A percentile compares a stretch with the other conserved stretches of the same genome.
phyloP scores from a whole-genome alignment of 2,797 vertebrate species.

The Leontopithecus rosalia region DNA sequence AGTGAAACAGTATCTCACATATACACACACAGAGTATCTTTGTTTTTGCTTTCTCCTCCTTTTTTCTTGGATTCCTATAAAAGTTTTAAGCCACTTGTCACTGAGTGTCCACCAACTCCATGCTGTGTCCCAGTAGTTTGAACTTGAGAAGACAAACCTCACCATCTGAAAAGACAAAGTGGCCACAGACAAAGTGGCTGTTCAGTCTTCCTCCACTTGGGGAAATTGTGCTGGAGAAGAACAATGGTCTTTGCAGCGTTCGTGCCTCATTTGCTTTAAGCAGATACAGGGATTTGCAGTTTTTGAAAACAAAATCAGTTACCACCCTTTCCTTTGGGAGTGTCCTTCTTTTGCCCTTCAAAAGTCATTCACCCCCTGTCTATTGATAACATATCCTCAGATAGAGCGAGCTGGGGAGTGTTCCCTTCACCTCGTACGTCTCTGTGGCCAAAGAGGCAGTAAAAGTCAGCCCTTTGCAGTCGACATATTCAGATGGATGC shows the following conservation, averaged over 20 bases:
- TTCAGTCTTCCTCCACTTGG: neutral
- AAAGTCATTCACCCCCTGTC: neutral
- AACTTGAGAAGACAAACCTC: conserved; percentile 59
- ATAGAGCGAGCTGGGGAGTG: neutral
- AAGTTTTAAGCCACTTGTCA: conserved; percentile 69
- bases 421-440: neutral
- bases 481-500: neutral
- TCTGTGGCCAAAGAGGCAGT: neutral
- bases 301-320: conserved; percentile 79
- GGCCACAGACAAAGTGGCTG: conserved; percentile 17
- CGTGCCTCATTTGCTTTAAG: conserved; percentile 70
- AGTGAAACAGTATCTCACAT: neutral
- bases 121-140: conserved; percentile 49
- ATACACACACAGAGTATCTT: neutral
- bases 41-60: conserved; percentile 39
- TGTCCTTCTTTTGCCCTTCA: neutral
- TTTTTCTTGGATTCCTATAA: conserved; percentile 68
- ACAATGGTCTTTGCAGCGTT: conserved; percentile 57
- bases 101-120: conserved; percentile 48
- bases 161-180: conserved; percentile 50
- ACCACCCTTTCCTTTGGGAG: neutral
- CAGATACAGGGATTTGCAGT: conserved; percentile 47
- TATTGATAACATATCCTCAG: conserved; percentile 40
- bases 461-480: conserved; percentile 23
- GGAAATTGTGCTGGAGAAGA: conserved; percentile 49